phyloP scores from a whole-genome alignment of 2,113 vertebrate species.

The Tricholaema leucomelas region DNA sequence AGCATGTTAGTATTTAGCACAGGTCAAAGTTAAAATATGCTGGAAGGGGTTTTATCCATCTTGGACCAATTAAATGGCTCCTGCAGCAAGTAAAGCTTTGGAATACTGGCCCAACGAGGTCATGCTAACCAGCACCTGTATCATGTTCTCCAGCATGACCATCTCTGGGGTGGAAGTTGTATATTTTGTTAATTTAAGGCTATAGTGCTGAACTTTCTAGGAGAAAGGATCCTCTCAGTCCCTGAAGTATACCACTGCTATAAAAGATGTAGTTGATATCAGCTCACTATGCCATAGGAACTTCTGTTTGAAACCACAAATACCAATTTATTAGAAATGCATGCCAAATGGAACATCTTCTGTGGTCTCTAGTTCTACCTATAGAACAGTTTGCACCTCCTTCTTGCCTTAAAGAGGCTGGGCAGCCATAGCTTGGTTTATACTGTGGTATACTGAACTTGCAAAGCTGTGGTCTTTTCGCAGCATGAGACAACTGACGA shows the following conservation, averaged over 20 bases:
- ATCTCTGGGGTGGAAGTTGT: accelerated
- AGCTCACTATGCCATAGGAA: not conserved
- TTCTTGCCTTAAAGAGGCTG: not conserved
- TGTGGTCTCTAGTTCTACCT: not conserved
- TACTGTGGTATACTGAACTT: too few species aligned
- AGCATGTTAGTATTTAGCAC: not conserved
- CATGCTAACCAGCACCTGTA: not conserved
- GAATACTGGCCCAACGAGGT: not conserved
- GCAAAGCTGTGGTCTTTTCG: not conserved
- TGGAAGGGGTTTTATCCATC: not conserved
- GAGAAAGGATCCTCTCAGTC: not conserved
- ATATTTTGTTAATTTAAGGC: not conserved
- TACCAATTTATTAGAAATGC: not conserved
- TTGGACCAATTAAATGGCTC: not conserved
- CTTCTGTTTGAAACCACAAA: not conserved
- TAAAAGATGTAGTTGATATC: not conserved
- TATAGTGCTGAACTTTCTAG: not conserved
- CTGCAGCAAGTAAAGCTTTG: not conserved
- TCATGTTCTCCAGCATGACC: not conserved
- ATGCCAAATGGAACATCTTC: not conserved
- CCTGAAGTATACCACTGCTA: not conserved
- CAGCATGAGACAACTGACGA: not conserved
- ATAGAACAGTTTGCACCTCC: not conserved
- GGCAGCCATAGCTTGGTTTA: not conserved
- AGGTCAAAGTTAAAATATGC: not conserved